These are phyloP conservation scores for Rallus limicola DNA, from an alignment of 2,113 vertebrate genomes.

Conservation along the genomic window DNA sequence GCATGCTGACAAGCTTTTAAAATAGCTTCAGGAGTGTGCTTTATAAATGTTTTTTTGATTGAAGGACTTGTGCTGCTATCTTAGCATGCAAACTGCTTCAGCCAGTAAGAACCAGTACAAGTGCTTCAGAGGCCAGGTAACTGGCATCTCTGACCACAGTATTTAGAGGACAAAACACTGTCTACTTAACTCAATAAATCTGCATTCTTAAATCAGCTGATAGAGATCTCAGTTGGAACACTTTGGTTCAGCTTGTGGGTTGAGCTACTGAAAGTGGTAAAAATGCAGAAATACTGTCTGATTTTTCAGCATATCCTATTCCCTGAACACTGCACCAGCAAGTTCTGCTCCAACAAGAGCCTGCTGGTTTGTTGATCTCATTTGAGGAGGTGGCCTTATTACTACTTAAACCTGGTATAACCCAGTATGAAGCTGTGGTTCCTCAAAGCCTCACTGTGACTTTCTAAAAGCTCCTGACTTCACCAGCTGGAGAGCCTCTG, in stretches of 20 bases:
- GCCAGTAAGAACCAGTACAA: neutral
- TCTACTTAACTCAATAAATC: neutral
- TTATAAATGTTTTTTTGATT: neutral
- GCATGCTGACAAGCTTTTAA: neutral
- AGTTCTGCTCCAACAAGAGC: neutral
- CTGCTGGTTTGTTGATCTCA: neutral
- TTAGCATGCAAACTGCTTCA: neutral
- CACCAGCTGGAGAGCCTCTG: neutral
- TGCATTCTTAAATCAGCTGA: neutral
- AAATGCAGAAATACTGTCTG: neutral
- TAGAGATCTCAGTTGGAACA: neutral
- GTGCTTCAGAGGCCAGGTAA: neutral
- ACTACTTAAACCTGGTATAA: neutral
- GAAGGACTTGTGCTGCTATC: neutral
- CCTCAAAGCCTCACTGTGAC: neutral
- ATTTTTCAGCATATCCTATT: fast-evolving
- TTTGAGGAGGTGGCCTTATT: neutral
- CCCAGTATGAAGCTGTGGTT: neutral
- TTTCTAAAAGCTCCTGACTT: neutral
- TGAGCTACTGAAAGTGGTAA: neutral
- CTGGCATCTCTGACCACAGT: neutral
- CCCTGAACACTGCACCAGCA: neutral
- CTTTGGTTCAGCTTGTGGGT: neutral
- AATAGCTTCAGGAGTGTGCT: neutral
- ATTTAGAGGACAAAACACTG: neutral